A percentile compares a stretch with the other conserved stretches of the same genome.
Conservation (phyloP, 2,797 vertebrate genomes). For the Kryptopterus vitreolus region DNA sequence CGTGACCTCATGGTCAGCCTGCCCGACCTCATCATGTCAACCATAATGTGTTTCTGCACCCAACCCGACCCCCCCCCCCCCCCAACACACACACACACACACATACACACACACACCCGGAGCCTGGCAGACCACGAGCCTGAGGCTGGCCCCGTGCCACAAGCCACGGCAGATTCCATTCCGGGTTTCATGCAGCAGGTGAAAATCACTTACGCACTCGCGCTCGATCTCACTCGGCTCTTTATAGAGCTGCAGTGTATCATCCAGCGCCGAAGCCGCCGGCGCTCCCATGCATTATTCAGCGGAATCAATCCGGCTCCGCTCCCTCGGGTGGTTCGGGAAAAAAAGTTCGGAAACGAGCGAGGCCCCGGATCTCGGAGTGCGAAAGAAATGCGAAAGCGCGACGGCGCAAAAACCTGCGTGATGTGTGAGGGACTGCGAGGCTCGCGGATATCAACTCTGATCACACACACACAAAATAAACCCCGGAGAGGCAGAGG, state of each 20-base stretch:
- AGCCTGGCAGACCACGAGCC: constrained; percentile 12
- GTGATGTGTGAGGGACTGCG: not conserved
- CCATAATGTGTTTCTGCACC: constrained; percentile 34
- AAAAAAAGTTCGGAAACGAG: constrained; percentile 12
- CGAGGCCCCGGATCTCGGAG: too few species aligned
- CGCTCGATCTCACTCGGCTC: constrained; percentile 27
- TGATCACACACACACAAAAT: constrained; percentile 32
- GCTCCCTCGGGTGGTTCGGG: not conserved
- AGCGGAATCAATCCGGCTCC: constrained; percentile 47
- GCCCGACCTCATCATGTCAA: constrained; percentile 73
- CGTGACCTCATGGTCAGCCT: constrained; percentile 54
- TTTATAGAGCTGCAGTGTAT: constrained; percentile 42
- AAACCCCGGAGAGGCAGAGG: not conserved
- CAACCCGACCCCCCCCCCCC: too few species aligned
- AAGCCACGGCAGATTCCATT: constrained; percentile 19
- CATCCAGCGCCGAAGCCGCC: constrained; percentile 26
- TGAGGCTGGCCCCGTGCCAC: constrained; percentile 14
- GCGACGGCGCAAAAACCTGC: too few species aligned
- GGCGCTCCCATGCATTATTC: constrained; percentile 51
- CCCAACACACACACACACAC: too few species aligned
- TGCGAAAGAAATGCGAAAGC: too few species aligned
- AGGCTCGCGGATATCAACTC: not conserved
- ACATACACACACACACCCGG: too few species aligned
- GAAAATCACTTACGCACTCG: constrained; percentile 29
- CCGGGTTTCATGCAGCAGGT: constrained; percentile 40